Base-by-base conservation (phyloP, 2,797 vertebrate genomes). In the Smutsia temminckii region DNA sequence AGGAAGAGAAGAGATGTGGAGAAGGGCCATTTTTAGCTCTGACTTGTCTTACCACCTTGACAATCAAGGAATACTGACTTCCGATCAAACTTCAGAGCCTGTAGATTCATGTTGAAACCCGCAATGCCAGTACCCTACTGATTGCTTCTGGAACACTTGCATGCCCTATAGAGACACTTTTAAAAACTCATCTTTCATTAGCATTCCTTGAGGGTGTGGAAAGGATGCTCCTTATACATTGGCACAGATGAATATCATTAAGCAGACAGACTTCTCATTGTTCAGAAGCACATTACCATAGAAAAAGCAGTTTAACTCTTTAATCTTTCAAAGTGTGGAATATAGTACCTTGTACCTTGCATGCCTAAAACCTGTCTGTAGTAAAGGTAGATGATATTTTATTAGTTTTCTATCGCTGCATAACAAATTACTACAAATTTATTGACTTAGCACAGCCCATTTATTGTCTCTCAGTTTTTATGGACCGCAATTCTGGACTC, bases 141-240 rank as follows among this genome's bases (percentile, higher is more conserved):
- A 80, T 11, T 78, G 93, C 75, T 80, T 79, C 80, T 55, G 71
- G 79, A 96, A 77, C 46, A 29, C 18, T 92, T 8, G 32, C 34
- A 11, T 37, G n/a, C 66, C 68, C 20, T 13, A 29, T 1, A 85
- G 66, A 78, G 69, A 89, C 80, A 37, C 51, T 53, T 64, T 78
- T 78, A 87, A 74, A 93, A 72, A 42, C 75, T 93, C 57, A 37
- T 95, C 89, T 94, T 81, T 93, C 85, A 55, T 72, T 81, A 94
- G 57, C 32, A 0, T 92, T 84, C 77, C 78, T 91, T 55, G 23
- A 91, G 85, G 74, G 64, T 55, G 77, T 69, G 57, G 92, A 64
- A 68, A 93, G 25, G 72, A 34, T 74, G 72, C 34, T 49, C 49
- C 81, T 74, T 91, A 69, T 69, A 92, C 92, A 71, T 85, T 81